phyloP scores from a whole-genome alignment of 2,888 invertebrate genomes.

The Epicampocera succincta region DNA sequence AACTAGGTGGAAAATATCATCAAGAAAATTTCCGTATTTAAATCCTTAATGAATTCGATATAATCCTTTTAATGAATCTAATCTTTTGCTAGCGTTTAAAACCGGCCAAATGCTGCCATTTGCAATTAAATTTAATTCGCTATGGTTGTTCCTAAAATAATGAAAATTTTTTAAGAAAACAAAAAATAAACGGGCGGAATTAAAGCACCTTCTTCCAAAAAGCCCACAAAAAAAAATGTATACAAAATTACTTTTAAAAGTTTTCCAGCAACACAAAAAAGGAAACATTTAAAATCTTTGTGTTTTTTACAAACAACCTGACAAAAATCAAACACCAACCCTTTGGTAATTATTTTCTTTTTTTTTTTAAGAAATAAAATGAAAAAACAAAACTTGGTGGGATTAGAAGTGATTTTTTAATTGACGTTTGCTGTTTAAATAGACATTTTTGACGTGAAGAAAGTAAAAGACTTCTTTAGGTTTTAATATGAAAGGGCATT shows the following conservation, averaged over 20 bases:
- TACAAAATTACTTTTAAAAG: conserved; percentile 55
- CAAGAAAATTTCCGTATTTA: conserved; percentile 30
- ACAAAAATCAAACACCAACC: conserved; percentile 67
- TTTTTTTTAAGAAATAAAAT: conserved; percentile 18
- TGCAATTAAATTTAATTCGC: conserved; percentile 74
- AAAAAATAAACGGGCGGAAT: conserved; percentile 41
- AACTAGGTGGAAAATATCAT: conserved; percentile 61
- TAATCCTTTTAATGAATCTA: conserved; percentile 68
- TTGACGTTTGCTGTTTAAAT: conserved; percentile 69
- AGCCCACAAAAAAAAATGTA: conserved; percentile 7
- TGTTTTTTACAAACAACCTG: conserved; percentile 54
- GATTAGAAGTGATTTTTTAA: conserved; percentile 71
- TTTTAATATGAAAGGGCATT: conserved; percentile 34
- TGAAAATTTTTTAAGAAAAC: background rate
- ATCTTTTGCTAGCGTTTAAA: conserved; percentile 51
- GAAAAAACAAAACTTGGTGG: conserved; percentile 32
- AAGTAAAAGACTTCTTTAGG: background rate
- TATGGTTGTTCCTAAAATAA: conserved; percentile 69
- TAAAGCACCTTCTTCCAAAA: conserved; percentile 66
- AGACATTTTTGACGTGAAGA: conserved; percentile 50
- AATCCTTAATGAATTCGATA: conserved; percentile 36
- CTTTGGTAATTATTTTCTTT: conserved; percentile 50
- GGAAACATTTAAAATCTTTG: conserved; percentile 58
- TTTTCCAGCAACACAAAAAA: conserved; percentile 30
- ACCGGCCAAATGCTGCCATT: conserved; percentile 68